Base-by-base conservation (phyloP, 2,797 vertebrate species). In the Malurus leucopterus region DNA sequence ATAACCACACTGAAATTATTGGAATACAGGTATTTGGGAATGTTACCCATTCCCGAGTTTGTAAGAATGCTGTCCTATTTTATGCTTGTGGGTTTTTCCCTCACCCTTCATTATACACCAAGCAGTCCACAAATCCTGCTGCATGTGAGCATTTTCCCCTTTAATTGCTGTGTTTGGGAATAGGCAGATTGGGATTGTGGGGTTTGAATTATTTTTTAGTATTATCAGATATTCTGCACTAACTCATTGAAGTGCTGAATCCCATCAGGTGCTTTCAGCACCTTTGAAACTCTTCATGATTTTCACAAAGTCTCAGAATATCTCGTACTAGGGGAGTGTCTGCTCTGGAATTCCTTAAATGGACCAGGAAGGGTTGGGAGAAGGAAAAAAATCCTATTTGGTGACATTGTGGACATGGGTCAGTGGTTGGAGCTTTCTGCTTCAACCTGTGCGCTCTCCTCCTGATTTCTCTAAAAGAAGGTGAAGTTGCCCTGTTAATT, bases 1-100 rank as follows among this genome's bases (percentile, higher is more conserved):
- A 98, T 99, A 43, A 96, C 96, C 83, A 96, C 98, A 1, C 96
- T 99, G 15, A 99, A 98, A 91, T 84, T 96, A 4, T 11, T 99
- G 93, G 97, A 97, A 6, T 99, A 98, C 92, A 99, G 98, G 99
- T 99, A 95, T 29, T 77, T 65, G 40, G 54, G 47, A 40, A 20
- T 38, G 4, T 2, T 23, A 2, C 24, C n/a, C 34, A 0, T 27
- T 46, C 57, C 47, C 59, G 7, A 3, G 41, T 24, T 5, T 78
- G 4, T 15, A 20, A 51, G 6, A 55, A 43, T 23, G 2, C 22
- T 19, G 24, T 19, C 30, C 32, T 57, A 0, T 18, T 34, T 38
- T 7, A 43, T 59, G 15, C 15, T 15, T 21, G 11, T 18, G 13
- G 5, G 3, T 6, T 41, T 29, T 17, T 7, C 4, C 15, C 10